Evolutionary conservation across 2,113 vertebrate genomes (phyloP).

Genomic region (pig (Sus scrofa)): DNA sequence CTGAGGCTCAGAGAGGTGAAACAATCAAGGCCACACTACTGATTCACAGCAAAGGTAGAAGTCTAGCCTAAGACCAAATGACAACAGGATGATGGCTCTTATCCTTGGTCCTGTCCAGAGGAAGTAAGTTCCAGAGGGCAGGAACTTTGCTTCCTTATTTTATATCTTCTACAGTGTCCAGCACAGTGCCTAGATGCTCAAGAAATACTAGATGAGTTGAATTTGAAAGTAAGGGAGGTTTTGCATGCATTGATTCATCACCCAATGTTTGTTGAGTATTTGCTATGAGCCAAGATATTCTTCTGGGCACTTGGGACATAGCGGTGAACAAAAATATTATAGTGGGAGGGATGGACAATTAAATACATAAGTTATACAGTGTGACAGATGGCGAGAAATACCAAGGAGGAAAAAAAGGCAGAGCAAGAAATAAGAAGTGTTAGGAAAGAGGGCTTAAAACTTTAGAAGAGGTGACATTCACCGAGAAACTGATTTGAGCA

Average conservation of each 20-base stretch:
- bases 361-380: conserved; percentile 20
- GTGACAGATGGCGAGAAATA: conserved; percentile 13
- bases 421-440: background rate
- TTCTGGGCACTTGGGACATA: conserved; percentile 4
- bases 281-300: conserved; percentile 43
- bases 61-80: background rate
- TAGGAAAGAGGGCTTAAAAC: background rate
- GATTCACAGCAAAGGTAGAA: background rate
- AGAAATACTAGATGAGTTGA: background rate
- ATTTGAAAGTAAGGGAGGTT: background rate
- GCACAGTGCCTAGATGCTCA: background rate
- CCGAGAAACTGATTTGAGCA: background rate
- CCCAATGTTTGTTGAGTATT: conserved; percentile 6
- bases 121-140: background rate
- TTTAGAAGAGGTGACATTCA: background rate
- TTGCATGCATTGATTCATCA: conserved; percentile 22
- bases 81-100: background rate
- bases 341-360: background rate
- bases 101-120: background rate
- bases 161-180: background rate
- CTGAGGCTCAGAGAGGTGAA: background rate
- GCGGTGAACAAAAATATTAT: conserved; percentile 45
- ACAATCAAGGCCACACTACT: background rate
- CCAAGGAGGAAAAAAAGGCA: conserved; percentile 2
- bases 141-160: background rate